Base-by-base conservation (phyloP, 53 echinoderm and acorn worm species). In the Glandiceps talaboti region DNA sequence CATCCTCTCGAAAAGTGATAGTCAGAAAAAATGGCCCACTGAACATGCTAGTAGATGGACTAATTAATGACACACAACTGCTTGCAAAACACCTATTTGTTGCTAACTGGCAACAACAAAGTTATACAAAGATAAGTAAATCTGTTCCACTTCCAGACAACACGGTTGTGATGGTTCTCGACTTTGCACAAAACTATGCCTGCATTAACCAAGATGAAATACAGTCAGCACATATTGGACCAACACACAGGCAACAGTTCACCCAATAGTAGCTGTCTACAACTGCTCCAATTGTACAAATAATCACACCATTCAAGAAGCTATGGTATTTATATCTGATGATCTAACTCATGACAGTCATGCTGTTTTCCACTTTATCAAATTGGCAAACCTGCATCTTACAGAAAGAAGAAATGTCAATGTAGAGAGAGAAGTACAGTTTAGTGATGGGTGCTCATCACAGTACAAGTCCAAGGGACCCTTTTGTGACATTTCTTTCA, bases 331-430 rank as follows among this genome's bases (percentile, higher is more conserved):
- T 30, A 78, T 90, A 28, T 81, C 82, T 0, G 82, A 90, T 64
- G 90, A 90, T 30, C 76, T 87, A 25, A 80, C 28, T 14, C 87
- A 90, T 77, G 87, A 90, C 79, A 32, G 73, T 27, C 73, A 90
- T 85, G 90, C 90, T 27, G 87, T 90, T 14, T 85, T 82, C 30
- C 30, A 72, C 26, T 90, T 90, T 83, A 32, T 33, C 30, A 27
- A 26, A 20, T 28, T 14, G 33, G 87, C 88, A 32, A 33, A 87
- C 0, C 27, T 81, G 30, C 30, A 79, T 25, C 27, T 90, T 1
- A 77, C 30, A 74, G 30, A 83, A 1, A 20, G 14, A 25, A 77
- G 77, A 77, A 30, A 30, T 26, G 25, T 78, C 30, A 20, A 30
- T 31, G 1, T 32, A 14, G 27, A 31, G 6, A 31, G 31, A 31